Evolutionary conservation across 1,140 invertebrate genomes (phyloP), one percentile per base, ranked within the genome.

Genomic region (Drosophila aff.): DNA sequence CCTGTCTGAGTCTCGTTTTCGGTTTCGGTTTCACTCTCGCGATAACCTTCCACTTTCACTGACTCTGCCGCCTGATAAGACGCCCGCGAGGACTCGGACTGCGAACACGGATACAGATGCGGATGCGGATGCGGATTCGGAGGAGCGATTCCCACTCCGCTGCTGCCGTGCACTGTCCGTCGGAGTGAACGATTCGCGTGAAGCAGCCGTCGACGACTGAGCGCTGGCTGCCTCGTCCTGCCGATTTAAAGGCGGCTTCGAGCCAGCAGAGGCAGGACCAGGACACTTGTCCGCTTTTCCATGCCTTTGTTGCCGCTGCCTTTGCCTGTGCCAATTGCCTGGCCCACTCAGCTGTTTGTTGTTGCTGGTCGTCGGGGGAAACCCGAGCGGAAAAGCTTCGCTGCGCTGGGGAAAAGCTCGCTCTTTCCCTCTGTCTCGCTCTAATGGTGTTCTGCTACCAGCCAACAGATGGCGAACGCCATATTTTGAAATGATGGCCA

Each of bases 121-220:
- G 47, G 49, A 50, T 50, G 26, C 52, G 52, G 33, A 55, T 53
- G 28, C 50, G 50, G 28, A 53, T 38, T 55, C 52, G 52, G 15
- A 38, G 52, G 8, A 55, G 81, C 81, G 67, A 65, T 62, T 62
- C 63, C 63, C 63, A 44, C 38, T 62, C 58, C 63, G 57, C 57
- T 43, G 38, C 16, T 44, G 52, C 40, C 63, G 58, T 41, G 23
- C 28, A 33, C 63, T 43, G 41, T 64, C 44, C 71, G 53, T 57
- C 57, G 63, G 36, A 52, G 41, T 72, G 78, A 82, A 90, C 82
- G 84, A 78, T 79, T 64, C 79, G 85, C 79, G 68, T 85, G 79
- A 52, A 85, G 64, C 79, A 82, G 81, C 76, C 85, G 82, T 85
- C 67, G 81, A 90, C 79, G 85, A 89, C 85, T 89, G 81, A 90